These are phyloP conservation scores for Danio jaintianensis DNA, from an alignment of 2,797 vertebrate species.

Conservation along the genomic window DNA sequence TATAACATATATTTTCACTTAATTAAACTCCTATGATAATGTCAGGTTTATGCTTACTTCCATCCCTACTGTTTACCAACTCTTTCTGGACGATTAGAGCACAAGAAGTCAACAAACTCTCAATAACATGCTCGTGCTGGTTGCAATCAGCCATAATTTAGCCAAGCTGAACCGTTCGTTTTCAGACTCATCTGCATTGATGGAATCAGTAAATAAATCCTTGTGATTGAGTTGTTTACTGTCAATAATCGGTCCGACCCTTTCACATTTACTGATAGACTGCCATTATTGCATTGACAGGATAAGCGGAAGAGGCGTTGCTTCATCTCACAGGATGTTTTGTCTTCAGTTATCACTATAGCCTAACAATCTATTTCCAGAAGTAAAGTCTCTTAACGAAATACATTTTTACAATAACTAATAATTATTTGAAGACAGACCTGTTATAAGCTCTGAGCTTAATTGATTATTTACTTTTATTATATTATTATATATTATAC, in stretches of 20 bases:
- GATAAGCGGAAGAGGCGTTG: not conserved
- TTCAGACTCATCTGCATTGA: not conserved
- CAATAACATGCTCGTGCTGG: not conserved
- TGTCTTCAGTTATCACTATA: not conserved
- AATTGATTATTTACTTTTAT: too few relatives aligned
- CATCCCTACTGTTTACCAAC: not conserved
- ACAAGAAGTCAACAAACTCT: not conserved
- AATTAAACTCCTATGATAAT: not conserved
- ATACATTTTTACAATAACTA: too few relatives aligned
- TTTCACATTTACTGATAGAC: not conserved
- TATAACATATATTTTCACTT: not conserved
- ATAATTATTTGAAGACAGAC: too few relatives aligned
- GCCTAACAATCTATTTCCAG: too few relatives aligned
- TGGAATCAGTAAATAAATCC: not conserved
- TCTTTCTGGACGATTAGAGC: not conserved
- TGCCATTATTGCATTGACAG: not conserved
- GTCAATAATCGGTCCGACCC: not conserved
- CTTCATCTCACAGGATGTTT: not conserved
- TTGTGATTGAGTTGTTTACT: not conserved
- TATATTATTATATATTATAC: too few relatives aligned
- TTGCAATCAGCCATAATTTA: not conserved
- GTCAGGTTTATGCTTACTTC: not conserved
- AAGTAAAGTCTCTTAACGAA: too few relatives aligned
- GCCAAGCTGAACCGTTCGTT: not conserved
- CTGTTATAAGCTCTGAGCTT: too few relatives aligned